Evolutionary conservation across 92 coral and sea anemone genomes (phyloP).

Genomic region (Virgularia gustaviana): DNA sequence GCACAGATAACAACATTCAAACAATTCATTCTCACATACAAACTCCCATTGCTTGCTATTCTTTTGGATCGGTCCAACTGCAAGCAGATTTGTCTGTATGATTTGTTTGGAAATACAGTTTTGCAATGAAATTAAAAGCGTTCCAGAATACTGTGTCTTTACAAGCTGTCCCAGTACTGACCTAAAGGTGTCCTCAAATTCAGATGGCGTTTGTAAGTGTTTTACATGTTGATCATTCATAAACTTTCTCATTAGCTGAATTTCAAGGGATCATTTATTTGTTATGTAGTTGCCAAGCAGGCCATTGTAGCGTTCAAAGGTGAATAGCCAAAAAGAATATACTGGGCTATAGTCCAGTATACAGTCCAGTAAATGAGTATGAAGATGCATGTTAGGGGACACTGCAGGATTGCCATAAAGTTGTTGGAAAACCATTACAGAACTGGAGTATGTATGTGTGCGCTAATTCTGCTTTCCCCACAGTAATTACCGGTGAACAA

Average conservation of each 20-base stretch:
- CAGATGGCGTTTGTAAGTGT: conserved; percentile 28
- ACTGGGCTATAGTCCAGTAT: conserved; percentile 65
- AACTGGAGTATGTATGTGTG: conserved; percentile 49
- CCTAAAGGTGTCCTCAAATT: conserved; percentile 39
- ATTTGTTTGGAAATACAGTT: no score
- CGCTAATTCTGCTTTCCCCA: conserved; percentile 42
- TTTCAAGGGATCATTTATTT: conserved; percentile 34
- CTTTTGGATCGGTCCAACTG: background rate
- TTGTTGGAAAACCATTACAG: conserved; percentile 40
- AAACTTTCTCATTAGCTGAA: conserved; percentile 56
- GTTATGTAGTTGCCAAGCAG: conserved; percentile 41
- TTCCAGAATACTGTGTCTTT: conserved; percentile 30
- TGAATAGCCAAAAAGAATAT: conserved; percentile 51
- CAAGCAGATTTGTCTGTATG: background rate
- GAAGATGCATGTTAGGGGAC: conserved; percentile 72
- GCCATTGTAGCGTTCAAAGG: conserved; percentile 52
- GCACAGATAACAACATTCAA: no score
- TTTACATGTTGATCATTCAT: conserved; percentile 42
- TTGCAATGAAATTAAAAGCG: no score
- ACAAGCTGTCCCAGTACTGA: conserved; percentile 40
- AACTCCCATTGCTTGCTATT: no score
- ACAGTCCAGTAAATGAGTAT: conserved; percentile 58
- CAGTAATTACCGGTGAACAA: conserved; percentile 52
- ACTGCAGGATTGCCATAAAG: conserved; percentile 54
- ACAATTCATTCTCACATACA: no score